These are phyloP conservation scores for Oscheius sp. DNA, from an alignment of 2,888 invertebrate genomes.

Conservation along the genomic window DNA sequence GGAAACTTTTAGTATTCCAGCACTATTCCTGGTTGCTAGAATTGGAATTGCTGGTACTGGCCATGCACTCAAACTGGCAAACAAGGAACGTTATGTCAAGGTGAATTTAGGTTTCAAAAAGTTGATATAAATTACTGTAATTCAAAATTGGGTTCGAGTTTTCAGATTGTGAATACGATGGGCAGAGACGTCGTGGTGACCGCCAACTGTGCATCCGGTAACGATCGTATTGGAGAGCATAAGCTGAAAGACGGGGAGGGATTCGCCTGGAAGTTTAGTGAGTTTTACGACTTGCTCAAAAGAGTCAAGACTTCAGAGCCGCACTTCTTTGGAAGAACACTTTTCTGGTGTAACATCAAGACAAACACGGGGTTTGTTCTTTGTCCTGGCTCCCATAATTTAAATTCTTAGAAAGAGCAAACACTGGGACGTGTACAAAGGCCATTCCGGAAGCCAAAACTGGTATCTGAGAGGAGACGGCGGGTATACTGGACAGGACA, in stretches of 20 bases:
- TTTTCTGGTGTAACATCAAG: constrained; percentile 1
- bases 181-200: constrained; percentile 1
- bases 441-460: not conserved
- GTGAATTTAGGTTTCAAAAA: too few relatives aligned
- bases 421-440: constrained; percentile 5
- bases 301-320: not conserved
- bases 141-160: not conserved
- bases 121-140: too few relatives aligned
- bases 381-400: not conserved
- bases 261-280: constrained; percentile 11
- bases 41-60: too few relatives aligned
- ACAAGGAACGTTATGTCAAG: too few relatives aligned
- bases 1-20: too few relatives aligned
- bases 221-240: not conserved
- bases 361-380: not conserved
- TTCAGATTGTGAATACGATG: constrained; percentile 4
- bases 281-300: not conserved
- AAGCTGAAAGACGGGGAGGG: constrained; percentile 3
- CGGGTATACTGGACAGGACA: constrained; percentile 1
- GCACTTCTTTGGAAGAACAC: constrained; percentile 5
- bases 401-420: not conserved
- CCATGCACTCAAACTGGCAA: too few relatives aligned
- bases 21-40: too few relatives aligned
- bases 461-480: constrained; percentile 4
- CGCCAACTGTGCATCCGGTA: not conserved